Evolutionary conservation across 64 coral and sea anemone genomes (phyloP).

Genomic region (Anthopleura sola): DNA sequence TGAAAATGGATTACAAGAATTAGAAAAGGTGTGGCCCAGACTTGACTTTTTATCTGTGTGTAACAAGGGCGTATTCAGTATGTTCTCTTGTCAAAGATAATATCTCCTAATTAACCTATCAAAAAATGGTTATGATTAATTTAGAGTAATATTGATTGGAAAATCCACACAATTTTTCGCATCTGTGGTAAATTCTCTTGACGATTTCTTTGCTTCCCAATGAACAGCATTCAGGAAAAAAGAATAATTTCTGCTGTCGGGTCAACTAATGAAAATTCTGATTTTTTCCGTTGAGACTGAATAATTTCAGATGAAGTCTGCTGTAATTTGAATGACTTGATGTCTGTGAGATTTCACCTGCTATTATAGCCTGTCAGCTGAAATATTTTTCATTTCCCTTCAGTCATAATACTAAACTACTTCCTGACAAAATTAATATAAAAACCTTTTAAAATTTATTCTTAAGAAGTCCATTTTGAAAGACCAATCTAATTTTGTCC

Average conservation of each 20-base stretch:
- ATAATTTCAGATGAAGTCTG: not conserved
- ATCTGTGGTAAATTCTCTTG: not conserved
- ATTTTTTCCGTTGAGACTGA: too few relatives aligned
- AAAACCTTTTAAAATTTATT: too few relatives aligned
- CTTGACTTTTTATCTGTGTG: not conserved
- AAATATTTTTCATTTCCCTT: too few relatives aligned
- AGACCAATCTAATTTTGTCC: too few relatives aligned
- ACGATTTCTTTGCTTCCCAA: not conserved
- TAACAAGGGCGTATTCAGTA: not conserved
- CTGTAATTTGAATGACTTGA: too few relatives aligned
- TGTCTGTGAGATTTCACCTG: too few relatives aligned
- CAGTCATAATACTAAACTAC: too few relatives aligned
- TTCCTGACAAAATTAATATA: too few relatives aligned
- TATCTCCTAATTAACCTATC: not conserved
- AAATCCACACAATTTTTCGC: not conserved
- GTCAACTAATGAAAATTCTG: not conserved
- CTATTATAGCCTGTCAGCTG: too few relatives aligned
- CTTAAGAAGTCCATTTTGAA: too few relatives aligned
- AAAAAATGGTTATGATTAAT: not conserved
- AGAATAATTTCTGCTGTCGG: not conserved
- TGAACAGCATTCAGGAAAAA: too few relatives aligned
- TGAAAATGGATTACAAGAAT: not conserved
- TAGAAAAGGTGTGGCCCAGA: not conserved
- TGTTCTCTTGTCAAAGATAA: not conserved
- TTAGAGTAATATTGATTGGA: not conserved